phyloP scores from a whole-genome alignment of 2,888 invertebrate species.

The Eueremaeus valkanovi region DNA sequence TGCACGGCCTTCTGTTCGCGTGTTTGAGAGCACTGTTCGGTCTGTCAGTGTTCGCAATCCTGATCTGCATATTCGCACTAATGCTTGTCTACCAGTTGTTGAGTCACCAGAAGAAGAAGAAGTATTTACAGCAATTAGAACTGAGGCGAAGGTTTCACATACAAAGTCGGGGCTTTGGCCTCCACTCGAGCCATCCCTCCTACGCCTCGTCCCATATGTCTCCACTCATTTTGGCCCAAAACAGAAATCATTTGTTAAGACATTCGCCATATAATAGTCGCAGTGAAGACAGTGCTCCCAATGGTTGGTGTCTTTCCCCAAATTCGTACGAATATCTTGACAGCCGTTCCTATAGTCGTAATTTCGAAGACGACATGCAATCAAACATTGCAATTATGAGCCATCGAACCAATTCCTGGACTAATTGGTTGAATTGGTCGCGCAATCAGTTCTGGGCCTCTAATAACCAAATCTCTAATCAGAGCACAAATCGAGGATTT shows the following conservation, averaged over 20 bases:
- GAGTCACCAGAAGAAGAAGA: slow-evolving; percentile 86
- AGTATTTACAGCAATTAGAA: slow-evolving; percentile 78
- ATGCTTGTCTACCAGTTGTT: slow-evolving; percentile 85
- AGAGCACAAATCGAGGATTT: slow-evolving; percentile 3
- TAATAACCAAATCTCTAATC: neutral
- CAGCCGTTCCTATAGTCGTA: neutral
- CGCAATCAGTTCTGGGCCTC: neutral
- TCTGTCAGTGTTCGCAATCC: slow-evolving; percentile 81
- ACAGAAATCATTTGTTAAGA: slow-evolving; percentile 5
- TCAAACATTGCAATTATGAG: neutral
- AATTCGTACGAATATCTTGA: slow-evolving; percentile 16
- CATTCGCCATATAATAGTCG: neutral
- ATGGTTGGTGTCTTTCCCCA: slow-evolving; percentile 9
- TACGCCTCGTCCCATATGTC: neutral
- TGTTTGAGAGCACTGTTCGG: slow-evolving; percentile 84
- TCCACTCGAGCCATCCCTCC: neutral
- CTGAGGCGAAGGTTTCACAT: slow-evolving; percentile 30
- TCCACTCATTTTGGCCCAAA: neutral
- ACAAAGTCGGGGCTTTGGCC: neutral
- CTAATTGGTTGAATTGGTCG: slow-evolving; percentile 30
- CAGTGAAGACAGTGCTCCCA: neutral
- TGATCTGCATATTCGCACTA: slow-evolving; percentile 84
- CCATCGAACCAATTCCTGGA: slow-evolving; percentile 1
- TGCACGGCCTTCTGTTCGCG: slow-evolving; percentile 81
- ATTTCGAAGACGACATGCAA: slow-evolving; percentile 6